Percentiles rank a stretch among this genome's conserved stretches.
Conservation (phyloP, 2,797 vertebrate genomes). For the Sebastiscus albofasciatus region DNA sequence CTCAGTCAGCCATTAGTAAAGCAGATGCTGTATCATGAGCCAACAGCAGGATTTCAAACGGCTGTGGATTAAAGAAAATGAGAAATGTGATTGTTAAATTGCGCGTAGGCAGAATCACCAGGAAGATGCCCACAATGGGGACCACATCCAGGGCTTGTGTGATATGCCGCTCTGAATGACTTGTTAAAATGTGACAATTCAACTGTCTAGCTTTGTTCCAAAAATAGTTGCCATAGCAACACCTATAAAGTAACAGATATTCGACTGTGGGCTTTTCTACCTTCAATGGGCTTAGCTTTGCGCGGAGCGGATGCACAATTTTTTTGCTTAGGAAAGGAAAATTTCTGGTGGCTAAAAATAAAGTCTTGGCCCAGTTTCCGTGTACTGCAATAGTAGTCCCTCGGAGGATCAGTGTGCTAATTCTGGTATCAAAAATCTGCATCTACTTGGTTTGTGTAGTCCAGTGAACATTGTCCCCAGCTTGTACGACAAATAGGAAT, state of each 20-base stretch:
- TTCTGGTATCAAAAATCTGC: conserved; percentile 1
- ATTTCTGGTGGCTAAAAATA: conserved; percentile 54
- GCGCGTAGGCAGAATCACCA: conserved; percentile 14
- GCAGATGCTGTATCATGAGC: conserved; percentile 26
- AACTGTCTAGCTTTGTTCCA: conserved; percentile 43
- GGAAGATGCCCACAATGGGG: conserved; percentile 16
- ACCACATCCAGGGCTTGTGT: conserved; percentile 7
- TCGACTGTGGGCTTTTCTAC: conserved; percentile 14
- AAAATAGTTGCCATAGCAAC: conserved; percentile 70
- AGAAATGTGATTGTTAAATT: conserved; percentile 25
- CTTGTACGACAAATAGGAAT: neutral
- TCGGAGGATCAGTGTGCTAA: conserved; percentile 14
- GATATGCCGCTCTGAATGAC: conserved; percentile 30
- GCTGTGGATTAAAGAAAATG: conserved; percentile 43
- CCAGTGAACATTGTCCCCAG: neutral
- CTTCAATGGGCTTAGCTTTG: conserved; percentile 14
- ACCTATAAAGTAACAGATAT: conserved; percentile 27
- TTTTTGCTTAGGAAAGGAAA: conserved; percentile 37
- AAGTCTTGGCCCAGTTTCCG: conserved; percentile 52
- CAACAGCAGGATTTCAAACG: conserved; percentile 29
- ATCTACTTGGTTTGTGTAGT: neutral
- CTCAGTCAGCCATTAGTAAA: conserved; percentile 10
- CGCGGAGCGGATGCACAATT: conserved; percentile 8
- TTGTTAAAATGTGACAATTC: conserved; percentile 38
- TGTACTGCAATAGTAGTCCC: conserved; percentile 26